Evolutionary conservation across 2,888 invertebrate genomes (phyloP), one percentile per base, ranked within the genome.

Genomic region (Nemotelus nigrinus): DNA sequence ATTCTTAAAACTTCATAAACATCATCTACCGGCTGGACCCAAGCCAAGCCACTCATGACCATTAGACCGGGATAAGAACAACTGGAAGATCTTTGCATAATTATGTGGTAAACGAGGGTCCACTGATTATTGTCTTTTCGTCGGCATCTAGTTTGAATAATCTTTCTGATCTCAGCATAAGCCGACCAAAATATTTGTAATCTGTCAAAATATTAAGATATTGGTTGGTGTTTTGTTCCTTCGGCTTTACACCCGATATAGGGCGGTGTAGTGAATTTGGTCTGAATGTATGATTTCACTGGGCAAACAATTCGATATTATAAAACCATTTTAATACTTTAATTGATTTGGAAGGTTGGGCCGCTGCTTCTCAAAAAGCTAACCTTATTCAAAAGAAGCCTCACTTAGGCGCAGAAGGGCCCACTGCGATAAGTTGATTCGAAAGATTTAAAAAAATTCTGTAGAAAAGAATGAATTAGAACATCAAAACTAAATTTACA

Each of bases 161-260:
- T 74, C 74, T 50, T 60, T 39, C 43, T 57, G 55, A 74, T 74
- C 63, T 48, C 47, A 8, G 48, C 7, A 47, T 74, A 74, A 74
- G 74, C 74, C 74, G 74, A 48, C 74, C 44, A 74, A 74, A 74
- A 74, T 74, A 74, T 74, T 74, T 74, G 74, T 74, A 74, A 74
- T 48, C 74, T 74, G 74, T 74, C 74, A 74, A 74, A 74, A 74
- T 74, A 74, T 74, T 74, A 74, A 74, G 57, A 74, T 74, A 44
- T 50, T 50, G 63, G 63, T 74, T 41, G 71, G 71, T 48, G 71
- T 72, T 45, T 55, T n/a, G 8, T 53, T 45, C 45, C 65, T 45
- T 43, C 39, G 7, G 64, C 39, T 39, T 58, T 58, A 58, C 58
- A n/a, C 5, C 25, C 25, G 25, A 25, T 25, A 25, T 25, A 25